A percentile compares a stretch with the other conserved stretches of the same genome.
These are phyloP conservation scores for Hoplias malabaricus DNA, from an alignment of 2,113 vertebrate genomes.

Conservation along the genomic window DNA sequence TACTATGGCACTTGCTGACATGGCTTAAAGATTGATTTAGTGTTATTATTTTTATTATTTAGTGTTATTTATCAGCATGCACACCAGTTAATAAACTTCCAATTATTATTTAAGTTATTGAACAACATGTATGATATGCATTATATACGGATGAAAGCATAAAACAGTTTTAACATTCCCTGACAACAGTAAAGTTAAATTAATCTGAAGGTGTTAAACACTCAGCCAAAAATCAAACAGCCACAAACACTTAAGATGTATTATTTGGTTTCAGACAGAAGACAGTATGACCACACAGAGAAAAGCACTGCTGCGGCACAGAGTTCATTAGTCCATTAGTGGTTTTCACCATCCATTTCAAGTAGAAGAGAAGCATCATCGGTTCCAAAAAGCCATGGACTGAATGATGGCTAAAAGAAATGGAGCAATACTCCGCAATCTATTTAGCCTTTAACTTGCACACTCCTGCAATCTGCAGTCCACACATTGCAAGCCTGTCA, in stretches of 20 bases:
- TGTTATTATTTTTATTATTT: too few species aligned
- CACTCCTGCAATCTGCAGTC: neutral
- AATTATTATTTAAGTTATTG: too few species aligned
- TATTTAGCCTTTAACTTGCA: neutral
- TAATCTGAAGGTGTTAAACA: neutral
- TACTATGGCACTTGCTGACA: neutral
- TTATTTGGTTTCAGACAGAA: neutral
- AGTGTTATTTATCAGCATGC: too few species aligned
- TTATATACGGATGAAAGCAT: too few species aligned
- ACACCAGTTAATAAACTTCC: too few species aligned
- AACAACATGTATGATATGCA: too few species aligned
- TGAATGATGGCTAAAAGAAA: constrained; percentile 4
- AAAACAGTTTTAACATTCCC: neutral
- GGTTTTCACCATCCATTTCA: neutral
- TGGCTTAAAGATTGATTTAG: neutral
- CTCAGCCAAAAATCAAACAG: neutral
- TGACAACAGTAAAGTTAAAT: neutral
- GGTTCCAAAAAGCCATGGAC: neutral
- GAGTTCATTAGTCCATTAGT: constrained; percentile 7
- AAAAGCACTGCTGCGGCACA: neutral
- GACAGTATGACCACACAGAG: neutral
- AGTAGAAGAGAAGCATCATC: neutral
- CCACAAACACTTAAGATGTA: neutral
- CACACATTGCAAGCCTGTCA: neutral
- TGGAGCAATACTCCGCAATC: neutral